Conservation (phyloP, 1,140 invertebrate species). For the Colletes gigas region DNA sequence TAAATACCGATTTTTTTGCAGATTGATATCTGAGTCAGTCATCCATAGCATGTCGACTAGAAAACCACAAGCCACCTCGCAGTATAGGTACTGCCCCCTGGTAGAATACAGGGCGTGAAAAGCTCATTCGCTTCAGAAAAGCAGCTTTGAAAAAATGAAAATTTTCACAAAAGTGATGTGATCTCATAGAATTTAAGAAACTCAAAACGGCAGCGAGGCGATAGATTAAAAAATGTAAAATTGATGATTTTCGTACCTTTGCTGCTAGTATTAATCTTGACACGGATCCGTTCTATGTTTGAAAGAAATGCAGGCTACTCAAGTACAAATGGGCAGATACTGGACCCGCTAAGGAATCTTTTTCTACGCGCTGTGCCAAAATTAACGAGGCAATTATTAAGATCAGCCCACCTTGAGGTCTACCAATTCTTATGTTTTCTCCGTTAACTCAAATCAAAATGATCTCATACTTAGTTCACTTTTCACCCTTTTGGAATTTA, state of each 20-base stretch:
- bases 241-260: background rate
- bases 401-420: background rate
- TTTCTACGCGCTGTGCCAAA: background rate
- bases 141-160: background rate
- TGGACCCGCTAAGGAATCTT: background rate
- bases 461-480: no score
- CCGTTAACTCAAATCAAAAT: no score
- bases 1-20: slow-evolving; percentile 2
- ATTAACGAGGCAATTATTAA: background rate
- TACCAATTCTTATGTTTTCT: background rate
- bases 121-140: background rate
- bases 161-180: background rate
- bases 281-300: background rate
- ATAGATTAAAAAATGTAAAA: background rate
- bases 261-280: background rate
- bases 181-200: background rate
- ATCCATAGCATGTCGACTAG: no score
- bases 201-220: background rate
- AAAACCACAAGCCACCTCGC: no score
- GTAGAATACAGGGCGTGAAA: background rate
- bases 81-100: no score
- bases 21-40: no score
- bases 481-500: background rate
- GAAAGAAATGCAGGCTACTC: background rate
- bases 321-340: background rate